These are phyloP conservation scores for Drosophila monieri DNA, from an alignment of 2,888 invertebrate genomes.

Conservation along the genomic window DNA sequence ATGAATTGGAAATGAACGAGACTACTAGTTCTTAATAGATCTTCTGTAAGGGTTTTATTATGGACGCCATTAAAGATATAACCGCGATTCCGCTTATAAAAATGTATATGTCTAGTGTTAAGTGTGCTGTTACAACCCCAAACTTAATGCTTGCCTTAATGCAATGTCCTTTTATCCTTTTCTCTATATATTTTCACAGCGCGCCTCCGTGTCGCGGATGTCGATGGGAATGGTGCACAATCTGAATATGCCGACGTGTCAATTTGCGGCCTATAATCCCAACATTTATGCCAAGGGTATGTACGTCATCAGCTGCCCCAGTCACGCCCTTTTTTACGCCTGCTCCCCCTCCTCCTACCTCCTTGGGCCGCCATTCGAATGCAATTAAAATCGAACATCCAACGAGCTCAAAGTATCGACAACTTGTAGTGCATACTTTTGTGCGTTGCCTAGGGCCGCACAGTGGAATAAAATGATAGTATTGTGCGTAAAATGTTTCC, in stretches of 20 bases:
- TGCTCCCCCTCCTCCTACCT: conserved; percentile 7
- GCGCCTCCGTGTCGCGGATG: conserved; percentile 84
- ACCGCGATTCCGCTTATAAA: neutral
- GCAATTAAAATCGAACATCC: conserved; percentile 59
- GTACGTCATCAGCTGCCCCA: conserved; percentile 35
- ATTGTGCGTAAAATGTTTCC: neutral
- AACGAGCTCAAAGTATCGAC: conserved; percentile 27
- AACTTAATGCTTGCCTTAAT: neutral
- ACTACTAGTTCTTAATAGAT: neutral
- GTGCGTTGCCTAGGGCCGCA: conserved; percentile 25
- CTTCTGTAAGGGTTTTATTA: neutral
- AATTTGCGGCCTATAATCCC: conserved; percentile 82
- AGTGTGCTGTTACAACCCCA: neutral
- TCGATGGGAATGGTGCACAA: conserved; percentile 83
- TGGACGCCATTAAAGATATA: neutral
- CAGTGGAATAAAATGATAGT: conserved; percentile 4
- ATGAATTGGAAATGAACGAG: neutral
- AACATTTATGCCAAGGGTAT: conserved; percentile 82
- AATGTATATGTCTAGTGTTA: neutral
- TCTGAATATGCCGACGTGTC: conserved; percentile 83
- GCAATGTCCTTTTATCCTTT: conserved; percentile 2
- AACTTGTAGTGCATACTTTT: conserved; percentile 52
- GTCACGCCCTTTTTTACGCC: neutral
- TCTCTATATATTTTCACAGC: conserved; percentile 72
- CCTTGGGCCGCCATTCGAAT: conserved; percentile 48